Evolutionary conservation across 2,113 vertebrate genomes (phyloP).

Genomic region (Hassar affinis): DNA sequence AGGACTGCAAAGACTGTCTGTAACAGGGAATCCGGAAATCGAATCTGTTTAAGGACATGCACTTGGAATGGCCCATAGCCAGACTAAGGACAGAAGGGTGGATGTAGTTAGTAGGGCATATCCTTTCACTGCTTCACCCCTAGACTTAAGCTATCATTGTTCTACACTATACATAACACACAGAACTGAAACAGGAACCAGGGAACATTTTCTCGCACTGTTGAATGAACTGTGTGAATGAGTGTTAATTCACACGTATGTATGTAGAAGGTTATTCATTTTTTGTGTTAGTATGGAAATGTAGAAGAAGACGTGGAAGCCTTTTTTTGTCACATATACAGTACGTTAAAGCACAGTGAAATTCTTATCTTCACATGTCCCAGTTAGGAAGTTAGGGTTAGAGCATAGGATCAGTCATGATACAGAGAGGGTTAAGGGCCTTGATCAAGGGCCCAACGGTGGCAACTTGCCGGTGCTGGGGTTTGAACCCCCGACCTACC

Average conservation of each 20-base stretch:
- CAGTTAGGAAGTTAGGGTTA: too few relatives aligned
- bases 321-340: too few relatives aligned
- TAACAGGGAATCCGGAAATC: slow-evolving; percentile 72
- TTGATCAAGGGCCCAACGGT: too few relatives aligned
- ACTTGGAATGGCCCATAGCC: slow-evolving; percentile 69
- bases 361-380: too few relatives aligned
- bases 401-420: too few relatives aligned
- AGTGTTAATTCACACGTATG: not conserved
- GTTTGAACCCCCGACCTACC: too few relatives aligned
- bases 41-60: slow-evolving; percentile 66
- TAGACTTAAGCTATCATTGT: slow-evolving; percentile 65
- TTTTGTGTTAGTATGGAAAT: not conserved
- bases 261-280: not conserved
- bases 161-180: slow-evolving; percentile 34
- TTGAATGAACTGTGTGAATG: not conserved
- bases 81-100: slow-evolving; percentile 71
- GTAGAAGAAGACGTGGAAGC: too few relatives aligned
- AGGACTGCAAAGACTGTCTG: slow-evolving; percentile 13
- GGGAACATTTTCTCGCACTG: slow-evolving; percentile 7
- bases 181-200: slow-evolving; percentile 19
- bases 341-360: too few relatives aligned
- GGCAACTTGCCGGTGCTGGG: too few relatives aligned
- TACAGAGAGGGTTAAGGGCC: too few relatives aligned
- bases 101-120: slow-evolving; percentile 72
- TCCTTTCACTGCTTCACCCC: slow-evolving; percentile 67